Conservation (phyloP, 2,888 invertebrate genomes). For the Creontiades dilutus region DNA sequence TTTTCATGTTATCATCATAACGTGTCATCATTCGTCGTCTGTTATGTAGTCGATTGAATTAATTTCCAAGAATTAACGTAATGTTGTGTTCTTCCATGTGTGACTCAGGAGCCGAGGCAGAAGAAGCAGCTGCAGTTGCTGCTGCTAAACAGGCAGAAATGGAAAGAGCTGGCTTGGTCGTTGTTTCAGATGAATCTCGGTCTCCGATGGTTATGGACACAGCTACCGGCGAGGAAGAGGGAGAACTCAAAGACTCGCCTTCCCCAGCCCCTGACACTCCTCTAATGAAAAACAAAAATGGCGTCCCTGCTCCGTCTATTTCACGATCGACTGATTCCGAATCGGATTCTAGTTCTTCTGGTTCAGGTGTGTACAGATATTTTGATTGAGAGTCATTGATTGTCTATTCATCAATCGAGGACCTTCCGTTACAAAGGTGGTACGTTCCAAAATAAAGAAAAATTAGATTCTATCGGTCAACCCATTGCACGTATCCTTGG, state of each 20-base stretch:
- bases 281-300: constrained; percentile 67
- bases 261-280: constrained; percentile 28
- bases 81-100: neutral
- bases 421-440: too few species aligned
- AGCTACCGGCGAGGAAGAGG: constrained; percentile 51
- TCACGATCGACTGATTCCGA: constrained; percentile 68
- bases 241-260: constrained; percentile 58
- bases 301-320: constrained; percentile 61
- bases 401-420: neutral
- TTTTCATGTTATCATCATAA: too few species aligned
- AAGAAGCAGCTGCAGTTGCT: constrained; percentile 70
- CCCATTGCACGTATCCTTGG: too few species aligned
- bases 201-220: constrained; percentile 73
- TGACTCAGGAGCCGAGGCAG: constrained; percentile 70
- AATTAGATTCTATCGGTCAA: too few species aligned
- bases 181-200: constrained; percentile 78
- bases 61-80: too few species aligned
- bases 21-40: too few species aligned
- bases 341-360: constrained; percentile 66
- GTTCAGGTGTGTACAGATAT: constrained; percentile 31
- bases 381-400: neutral
- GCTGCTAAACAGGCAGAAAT: constrained; percentile 74
- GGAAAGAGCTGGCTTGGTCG: constrained; percentile 78
- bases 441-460: too few species aligned
- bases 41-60: too few species aligned